Conservation (phyloP, 1,140 invertebrate species). For the Nephila pilipes region DNA sequence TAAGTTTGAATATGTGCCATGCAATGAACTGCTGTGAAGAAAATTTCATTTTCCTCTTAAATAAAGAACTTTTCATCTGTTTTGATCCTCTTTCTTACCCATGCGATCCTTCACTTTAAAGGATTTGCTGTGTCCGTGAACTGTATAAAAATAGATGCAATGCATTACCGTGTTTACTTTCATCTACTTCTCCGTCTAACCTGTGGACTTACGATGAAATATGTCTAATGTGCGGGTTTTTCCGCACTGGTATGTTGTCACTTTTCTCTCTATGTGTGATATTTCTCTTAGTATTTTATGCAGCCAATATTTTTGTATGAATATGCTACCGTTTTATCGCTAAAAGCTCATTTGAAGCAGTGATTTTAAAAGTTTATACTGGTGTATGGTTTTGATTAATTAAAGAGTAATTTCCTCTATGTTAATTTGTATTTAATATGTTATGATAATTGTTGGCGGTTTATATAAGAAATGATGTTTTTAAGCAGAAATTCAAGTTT, state of each 20-base stretch:
- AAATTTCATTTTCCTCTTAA: conserved; percentile 39
- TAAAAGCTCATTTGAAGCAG: no score
- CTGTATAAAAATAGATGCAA: conserved; percentile 57
- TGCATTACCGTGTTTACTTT: conserved; percentile 20
- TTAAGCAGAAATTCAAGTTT: no score
- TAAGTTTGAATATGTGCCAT: conserved; percentile 65
- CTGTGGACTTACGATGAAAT: conserved; percentile 71
- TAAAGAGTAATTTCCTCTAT: no score
- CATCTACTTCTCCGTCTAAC: conserved; percentile 45
- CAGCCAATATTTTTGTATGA: conserved; percentile 60
- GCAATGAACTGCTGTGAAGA: conserved; percentile 60
- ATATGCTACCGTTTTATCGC: not conserved
- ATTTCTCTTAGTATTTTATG: not conserved
- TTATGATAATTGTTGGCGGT: no score
- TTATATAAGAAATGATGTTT: no score
- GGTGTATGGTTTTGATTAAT: no score
- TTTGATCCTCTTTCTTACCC: conserved; percentile 51
- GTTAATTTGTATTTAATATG: no score
- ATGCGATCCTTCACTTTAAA: conserved; percentile 26
- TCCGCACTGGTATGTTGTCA: conserved; percentile 75
- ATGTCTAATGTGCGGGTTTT: conserved; percentile 72
- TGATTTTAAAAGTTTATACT: no score
- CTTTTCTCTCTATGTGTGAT: conserved; percentile 64
- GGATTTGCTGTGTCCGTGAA: conserved; percentile 56
- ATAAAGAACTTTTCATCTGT: conserved; percentile 75